These are phyloP conservation scores for Cepphus grylle DNA, from an alignment of 2,113 vertebrate genomes.

Conservation along the genomic window DNA sequence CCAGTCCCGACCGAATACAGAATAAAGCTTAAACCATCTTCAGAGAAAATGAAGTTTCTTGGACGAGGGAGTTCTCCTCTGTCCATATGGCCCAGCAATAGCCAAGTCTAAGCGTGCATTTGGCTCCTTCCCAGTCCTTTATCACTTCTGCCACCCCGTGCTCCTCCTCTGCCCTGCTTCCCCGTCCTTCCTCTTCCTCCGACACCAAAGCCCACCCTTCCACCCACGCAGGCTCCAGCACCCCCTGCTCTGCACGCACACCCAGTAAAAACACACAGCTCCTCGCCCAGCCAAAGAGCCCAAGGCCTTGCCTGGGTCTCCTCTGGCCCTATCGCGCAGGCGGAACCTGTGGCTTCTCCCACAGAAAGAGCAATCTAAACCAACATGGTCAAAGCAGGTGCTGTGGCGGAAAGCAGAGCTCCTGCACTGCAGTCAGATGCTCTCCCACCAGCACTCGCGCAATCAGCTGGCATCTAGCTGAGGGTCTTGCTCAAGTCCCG, in stretches of 20 bases:
- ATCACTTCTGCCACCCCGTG: fast-evolving
- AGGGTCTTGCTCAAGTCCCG: neutral
- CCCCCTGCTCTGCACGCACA: fast-evolving
- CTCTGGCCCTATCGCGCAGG: fast-evolving
- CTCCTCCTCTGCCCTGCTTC: neutral
- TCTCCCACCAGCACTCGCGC: neutral
- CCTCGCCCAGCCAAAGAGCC: neutral
- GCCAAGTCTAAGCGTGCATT: neutral
- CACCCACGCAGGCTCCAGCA: neutral
- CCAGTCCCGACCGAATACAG: neutral
- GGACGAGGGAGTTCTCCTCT: neutral
- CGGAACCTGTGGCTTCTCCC: neutral
- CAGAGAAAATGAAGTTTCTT: neutral
- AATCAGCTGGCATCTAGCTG: neutral
- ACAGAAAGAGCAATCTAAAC: neutral
- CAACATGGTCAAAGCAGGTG: neutral
- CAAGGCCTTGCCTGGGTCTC: neutral
- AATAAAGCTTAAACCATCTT: neutral
- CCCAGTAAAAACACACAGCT: neutral
- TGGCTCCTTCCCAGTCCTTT: neutral
- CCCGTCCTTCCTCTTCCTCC: neutral
- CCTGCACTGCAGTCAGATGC: fast-evolving
- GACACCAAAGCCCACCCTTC: neutral
- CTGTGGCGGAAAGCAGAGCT: neutral
- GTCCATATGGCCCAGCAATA: neutral